Conservation (phyloP, 2,888 invertebrate species). For the Leptura quadrifasciata region DNA sequence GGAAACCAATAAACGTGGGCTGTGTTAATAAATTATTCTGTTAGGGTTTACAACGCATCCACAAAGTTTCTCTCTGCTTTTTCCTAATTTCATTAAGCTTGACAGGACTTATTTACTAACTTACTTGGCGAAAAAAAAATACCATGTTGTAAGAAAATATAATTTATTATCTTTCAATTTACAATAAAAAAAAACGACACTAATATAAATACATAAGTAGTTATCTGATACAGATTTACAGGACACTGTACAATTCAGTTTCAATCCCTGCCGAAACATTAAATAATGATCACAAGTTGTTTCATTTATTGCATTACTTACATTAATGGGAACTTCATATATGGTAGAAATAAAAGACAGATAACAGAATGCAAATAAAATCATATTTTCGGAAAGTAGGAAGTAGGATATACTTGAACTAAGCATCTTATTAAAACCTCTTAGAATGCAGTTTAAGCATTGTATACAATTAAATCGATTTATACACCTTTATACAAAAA, state of each 20-base stretch:
- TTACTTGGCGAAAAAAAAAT: not conserved
- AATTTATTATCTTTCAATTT: constrained; percentile 37
- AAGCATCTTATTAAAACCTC: not conserved
- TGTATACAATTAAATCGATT: not conserved
- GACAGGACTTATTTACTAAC: not conserved
- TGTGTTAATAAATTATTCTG: not conserved
- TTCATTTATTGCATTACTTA: constrained; percentile 16
- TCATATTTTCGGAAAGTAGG: not conserved
- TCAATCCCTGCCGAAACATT: constrained; percentile 53
- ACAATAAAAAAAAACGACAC: constrained; percentile 37
- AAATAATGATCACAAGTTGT: constrained; percentile 52
- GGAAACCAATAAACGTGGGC: not conserved
- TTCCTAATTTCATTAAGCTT: not conserved
- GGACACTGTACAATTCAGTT: constrained; percentile 52
- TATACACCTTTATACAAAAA: not conserved
- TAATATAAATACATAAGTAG: constrained; percentile 48
- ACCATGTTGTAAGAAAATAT: constrained; percentile 20
- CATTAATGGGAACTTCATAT: constrained; percentile 20
- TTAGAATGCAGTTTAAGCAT: not conserved
- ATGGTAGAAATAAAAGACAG: constrained; percentile 16
- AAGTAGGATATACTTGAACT: not conserved
- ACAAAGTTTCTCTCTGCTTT: not conserved
- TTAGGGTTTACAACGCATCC: not conserved
- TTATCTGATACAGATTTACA: constrained; percentile 66
- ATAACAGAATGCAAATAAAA: not conserved